phyloP scores from a whole-genome alignment of 2,888 invertebrate species.

The Embidobia sp. region DNA sequence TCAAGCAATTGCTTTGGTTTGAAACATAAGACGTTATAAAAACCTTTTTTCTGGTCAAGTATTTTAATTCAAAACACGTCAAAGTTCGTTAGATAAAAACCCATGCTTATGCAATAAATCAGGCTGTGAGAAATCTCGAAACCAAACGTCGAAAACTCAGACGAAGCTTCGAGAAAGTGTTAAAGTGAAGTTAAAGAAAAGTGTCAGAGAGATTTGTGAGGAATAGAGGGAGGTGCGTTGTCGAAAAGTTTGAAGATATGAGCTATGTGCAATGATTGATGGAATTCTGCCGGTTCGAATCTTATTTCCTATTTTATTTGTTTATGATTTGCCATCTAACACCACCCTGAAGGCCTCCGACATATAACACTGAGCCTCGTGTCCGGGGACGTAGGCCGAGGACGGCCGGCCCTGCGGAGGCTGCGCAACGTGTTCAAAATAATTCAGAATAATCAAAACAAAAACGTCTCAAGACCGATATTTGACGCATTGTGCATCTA shows the following conservation, averaged over 20 bases:
- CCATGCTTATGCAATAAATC: no score
- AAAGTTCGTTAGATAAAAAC: no score
- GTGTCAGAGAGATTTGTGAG: constrained; percentile 9
- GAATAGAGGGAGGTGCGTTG: constrained; percentile 31
- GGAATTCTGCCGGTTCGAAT: constrained; percentile 64
- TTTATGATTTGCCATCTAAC: constrained; percentile 71
- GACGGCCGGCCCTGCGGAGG: constrained; percentile 81
- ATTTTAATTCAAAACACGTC: no score
- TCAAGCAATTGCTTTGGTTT: no score
- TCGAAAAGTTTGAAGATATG: constrained; percentile 1
- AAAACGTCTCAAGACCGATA: constrained; percentile 77
- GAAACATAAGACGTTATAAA: no score
- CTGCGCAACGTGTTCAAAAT: constrained; percentile 69
- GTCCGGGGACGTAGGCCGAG: constrained; percentile 81
- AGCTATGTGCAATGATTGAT: constrained; percentile 42
- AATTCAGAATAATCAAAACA: constrained; percentile 63
- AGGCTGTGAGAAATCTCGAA: no score
- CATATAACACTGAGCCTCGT: constrained; percentile 82
- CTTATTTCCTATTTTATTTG: constrained; percentile 67
- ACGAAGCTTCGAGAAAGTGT: neutral
- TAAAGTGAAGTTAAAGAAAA: neutral
- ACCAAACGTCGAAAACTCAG: no score
- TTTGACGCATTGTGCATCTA: constrained; percentile 82
- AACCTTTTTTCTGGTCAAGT: no score
- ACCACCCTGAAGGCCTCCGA: constrained; percentile 77